Percentiles rank a stretch among this genome's conserved stretches.
phyloP scores from a whole-genome alignment of 2,797 vertebrate species.

The Phrynocephalus forsythii region DNA sequence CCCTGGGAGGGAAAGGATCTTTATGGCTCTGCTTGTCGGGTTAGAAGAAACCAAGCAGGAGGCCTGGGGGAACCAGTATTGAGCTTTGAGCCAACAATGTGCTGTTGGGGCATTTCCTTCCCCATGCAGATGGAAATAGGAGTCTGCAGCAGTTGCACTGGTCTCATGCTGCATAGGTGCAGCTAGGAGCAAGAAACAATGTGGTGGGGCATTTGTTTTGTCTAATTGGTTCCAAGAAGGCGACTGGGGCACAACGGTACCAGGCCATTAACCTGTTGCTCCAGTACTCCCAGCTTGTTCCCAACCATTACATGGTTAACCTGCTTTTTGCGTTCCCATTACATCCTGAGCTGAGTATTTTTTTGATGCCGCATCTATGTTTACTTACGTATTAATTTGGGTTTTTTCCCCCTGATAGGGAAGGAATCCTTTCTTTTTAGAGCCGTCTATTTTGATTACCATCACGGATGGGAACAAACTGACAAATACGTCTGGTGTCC shows the following conservation, averaged over 20 bases:
- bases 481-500: constrained; percentile 92
- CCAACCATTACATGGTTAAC: no score
- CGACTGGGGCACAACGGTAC: background rate
- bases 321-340: background rate
- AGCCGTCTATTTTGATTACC: constrained; percentile 98
- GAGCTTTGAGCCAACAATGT: background rate
- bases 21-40: background rate
- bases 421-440: constrained; percentile 97
- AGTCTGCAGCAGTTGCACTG: background rate
- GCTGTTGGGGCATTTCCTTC: no score
- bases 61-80: no score
- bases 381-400: constrained; percentile 25
- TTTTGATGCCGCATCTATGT: background rate
- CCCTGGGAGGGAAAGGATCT: background rate
- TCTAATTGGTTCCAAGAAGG: background rate
- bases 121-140: background rate
- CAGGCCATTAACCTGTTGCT: background rate
- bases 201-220: background rate
- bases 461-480: constrained; percentile 99
- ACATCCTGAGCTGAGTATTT: no score
- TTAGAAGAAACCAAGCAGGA: background rate
- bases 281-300: background rate
- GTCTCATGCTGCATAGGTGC: background rate
- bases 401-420: constrained; percentile 81
- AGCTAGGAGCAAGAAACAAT: background rate